phyloP scores from a whole-genome alignment of 2,113 vertebrate species.

The Hippocampus barbouri region DNA sequence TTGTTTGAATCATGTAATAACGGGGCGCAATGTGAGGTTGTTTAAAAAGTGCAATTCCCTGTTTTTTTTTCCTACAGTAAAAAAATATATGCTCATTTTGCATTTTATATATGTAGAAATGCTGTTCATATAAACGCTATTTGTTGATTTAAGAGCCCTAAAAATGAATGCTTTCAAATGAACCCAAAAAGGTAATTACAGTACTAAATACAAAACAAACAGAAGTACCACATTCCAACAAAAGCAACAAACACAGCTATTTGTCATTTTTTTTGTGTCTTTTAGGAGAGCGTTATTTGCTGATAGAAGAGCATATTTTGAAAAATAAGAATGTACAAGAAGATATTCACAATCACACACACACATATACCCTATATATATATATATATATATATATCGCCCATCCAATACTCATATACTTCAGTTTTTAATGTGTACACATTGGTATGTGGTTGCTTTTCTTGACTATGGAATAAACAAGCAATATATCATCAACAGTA shows the following conservation, averaged over 20 bases:
- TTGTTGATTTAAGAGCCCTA: conserved; percentile 70
- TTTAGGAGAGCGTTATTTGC: conserved; percentile 27
- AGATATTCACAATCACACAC: not conserved
- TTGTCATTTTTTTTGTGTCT: conserved; percentile 11
- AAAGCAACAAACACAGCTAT: conserved; percentile 48
- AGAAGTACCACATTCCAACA: conserved; percentile 65
- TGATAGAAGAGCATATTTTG: not conserved
- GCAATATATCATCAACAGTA: conserved; percentile 62
- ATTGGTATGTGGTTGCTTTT: conserved; percentile 49
- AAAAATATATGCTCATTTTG: conserved; percentile 76
- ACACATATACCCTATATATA: not conserved
- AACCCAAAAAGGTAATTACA: conserved; percentile 68
- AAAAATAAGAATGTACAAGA: conserved; percentile 3
- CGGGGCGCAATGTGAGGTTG: conserved; percentile 70
- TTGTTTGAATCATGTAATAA: conserved; percentile 61
- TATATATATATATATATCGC: conserved; percentile 54
- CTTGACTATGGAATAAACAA: conserved; percentile 63
- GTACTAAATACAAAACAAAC: conserved; percentile 63
- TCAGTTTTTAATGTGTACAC: conserved; percentile 64
- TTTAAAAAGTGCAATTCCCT: conserved; percentile 80
- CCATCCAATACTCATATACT: conserved; percentile 65
- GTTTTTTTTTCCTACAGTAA: conserved; percentile 69
- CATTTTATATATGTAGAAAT: conserved; percentile 75
- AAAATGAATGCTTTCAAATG: conserved; percentile 59
- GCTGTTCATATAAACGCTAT: conserved; percentile 73